These are phyloP conservation scores for Halichoerus grypus DNA, from an alignment of 2,113 vertebrate genomes.

Conservation along the genomic window DNA sequence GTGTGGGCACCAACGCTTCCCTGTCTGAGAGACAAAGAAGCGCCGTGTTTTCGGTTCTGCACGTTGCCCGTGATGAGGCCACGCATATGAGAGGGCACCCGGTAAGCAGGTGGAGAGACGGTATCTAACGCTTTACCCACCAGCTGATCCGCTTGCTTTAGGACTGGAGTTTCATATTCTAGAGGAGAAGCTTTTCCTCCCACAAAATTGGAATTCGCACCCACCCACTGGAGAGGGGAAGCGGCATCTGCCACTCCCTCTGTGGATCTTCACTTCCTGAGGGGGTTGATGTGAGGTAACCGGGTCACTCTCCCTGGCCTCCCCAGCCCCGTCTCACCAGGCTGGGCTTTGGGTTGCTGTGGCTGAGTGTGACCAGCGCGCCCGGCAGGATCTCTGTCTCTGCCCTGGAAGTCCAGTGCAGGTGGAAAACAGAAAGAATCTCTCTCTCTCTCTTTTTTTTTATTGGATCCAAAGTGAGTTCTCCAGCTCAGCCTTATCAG, in stretches of 20 bases:
- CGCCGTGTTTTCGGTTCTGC: neutral
- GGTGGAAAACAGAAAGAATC: neutral
- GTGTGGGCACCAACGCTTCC: neutral
- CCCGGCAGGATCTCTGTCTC: neutral
- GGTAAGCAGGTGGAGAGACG: neutral
- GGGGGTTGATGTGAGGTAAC: too few species aligned
- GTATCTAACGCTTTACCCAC: neutral
- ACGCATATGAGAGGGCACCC: neutral
- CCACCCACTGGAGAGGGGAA: neutral
- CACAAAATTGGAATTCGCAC: neutral
- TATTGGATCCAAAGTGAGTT: neutral
- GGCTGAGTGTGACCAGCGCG: neutral
- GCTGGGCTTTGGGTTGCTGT: neutral
- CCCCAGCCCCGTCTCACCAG: too few species aligned
- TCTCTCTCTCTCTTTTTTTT: neutral
- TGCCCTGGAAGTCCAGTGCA: neutral
- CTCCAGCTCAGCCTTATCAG: neutral
- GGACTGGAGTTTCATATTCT: neutral
- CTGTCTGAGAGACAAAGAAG: neutral
- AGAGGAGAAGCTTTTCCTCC: neutral
- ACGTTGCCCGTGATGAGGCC: neutral
- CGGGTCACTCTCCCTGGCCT: neutral
- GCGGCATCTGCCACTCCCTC: neutral
- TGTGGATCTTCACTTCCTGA: neutral
- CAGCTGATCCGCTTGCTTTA: neutral